phyloP scores from a whole-genome alignment of 2,113 vertebrate species.

The Spermophilus dauricus region DNA sequence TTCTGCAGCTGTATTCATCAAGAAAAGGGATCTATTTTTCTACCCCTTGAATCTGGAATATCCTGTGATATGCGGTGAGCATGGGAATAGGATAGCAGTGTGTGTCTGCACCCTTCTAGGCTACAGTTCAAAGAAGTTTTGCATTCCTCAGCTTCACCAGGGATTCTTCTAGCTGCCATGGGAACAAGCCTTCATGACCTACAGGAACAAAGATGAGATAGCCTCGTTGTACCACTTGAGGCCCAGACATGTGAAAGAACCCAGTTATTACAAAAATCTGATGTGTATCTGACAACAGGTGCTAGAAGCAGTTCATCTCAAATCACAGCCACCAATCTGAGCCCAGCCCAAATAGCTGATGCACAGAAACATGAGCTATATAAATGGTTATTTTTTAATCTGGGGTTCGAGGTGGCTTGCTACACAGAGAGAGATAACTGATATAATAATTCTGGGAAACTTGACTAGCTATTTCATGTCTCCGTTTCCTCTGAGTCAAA shows the following conservation, averaged over 20 bases:
- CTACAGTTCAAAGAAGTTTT: neutral
- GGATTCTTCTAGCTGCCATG: neutral
- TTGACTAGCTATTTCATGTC: neutral
- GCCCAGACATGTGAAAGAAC: neutral
- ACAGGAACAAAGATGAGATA: neutral
- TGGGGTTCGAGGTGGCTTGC: neutral
- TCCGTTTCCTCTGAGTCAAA: conserved; percentile 10
- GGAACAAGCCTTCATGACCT: neutral
- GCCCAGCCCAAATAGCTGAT: neutral
- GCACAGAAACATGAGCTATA: neutral
- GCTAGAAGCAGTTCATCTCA: neutral
- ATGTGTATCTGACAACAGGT: neutral
- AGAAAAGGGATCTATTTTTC: neutral
- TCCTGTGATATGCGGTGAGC: neutral
- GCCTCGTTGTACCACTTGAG: neutral
- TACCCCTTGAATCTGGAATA: neutral
- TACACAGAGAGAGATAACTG: neutral
- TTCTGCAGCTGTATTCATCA: neutral
- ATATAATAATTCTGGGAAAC: neutral
- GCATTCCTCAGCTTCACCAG: neutral
- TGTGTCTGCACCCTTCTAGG: neutral
- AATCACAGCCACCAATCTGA: neutral
- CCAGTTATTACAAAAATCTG: neutral
- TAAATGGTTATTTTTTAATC: neutral
- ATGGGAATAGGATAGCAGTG: neutral